phyloP scores from a whole-genome alignment of 2,797 vertebrate genomes.

The Prionace glauca region DNA sequence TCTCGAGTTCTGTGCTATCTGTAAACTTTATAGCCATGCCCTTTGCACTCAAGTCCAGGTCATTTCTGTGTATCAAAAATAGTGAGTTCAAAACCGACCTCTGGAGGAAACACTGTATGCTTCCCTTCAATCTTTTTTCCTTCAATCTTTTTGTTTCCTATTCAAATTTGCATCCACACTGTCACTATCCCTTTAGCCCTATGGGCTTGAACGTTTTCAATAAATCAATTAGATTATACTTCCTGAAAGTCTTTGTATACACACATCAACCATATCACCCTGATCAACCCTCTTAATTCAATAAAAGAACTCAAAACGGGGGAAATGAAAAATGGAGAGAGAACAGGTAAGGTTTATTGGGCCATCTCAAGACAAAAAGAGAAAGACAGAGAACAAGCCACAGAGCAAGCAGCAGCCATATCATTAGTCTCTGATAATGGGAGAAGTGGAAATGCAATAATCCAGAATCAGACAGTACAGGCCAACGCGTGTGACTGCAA shows the following conservation, averaged over 20 bases:
- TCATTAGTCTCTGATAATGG: neutral
- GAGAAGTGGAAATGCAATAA: neutral
- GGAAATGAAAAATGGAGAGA: neutral
- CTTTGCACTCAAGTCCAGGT: neutral
- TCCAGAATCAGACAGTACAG: neutral
- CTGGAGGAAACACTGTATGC: neutral
- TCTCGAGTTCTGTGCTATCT: neutral
- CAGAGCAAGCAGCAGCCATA: neutral
- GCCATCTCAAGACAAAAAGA: neutral
- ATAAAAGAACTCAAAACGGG: neutral
- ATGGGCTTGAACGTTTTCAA: neutral
- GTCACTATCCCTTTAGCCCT: neutral
- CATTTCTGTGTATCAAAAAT: neutral
- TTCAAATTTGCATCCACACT: neutral
- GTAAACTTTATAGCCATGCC: neutral
- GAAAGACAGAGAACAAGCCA: neutral
- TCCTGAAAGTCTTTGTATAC: neutral
- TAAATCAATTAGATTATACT: neutral
- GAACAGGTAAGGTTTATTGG: neutral
- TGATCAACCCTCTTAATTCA: neutral
- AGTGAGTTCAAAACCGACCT: neutral
- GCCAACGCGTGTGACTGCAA: neutral
- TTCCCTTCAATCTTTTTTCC: neutral
- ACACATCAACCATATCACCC: neutral
- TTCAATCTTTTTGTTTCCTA: neutral